A percentile compares a stretch with the other conserved stretches of the same genome.
Conservation (phyloP, 35 echinoderm and acorn worm genomes). For the Apostichopus parvimensis region DNA sequence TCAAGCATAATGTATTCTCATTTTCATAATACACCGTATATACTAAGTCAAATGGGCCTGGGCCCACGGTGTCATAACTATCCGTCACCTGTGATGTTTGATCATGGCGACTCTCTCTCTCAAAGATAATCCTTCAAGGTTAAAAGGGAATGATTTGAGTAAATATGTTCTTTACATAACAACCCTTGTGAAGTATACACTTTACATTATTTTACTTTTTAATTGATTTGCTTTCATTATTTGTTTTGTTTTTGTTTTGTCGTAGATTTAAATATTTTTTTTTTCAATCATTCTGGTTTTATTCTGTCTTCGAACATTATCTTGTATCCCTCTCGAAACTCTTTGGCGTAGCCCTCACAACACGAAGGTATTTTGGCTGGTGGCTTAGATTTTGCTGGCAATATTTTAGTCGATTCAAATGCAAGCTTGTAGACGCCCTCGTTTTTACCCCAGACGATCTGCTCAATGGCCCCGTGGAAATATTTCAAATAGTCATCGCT, state of each 20-base stretch:
- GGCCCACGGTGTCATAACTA: too few species aligned
- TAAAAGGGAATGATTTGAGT: too few species aligned
- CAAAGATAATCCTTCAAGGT: too few species aligned
- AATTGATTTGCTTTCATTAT: too few species aligned
- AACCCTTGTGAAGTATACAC: too few species aligned
- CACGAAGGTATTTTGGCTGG: background rate
- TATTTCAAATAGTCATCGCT: constrained; percentile 18
- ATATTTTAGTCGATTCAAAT: background rate
- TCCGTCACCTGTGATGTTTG: too few species aligned
- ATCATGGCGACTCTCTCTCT: too few species aligned
- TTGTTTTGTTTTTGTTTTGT: background rate
- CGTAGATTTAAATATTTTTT: background rate
- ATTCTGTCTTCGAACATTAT: constrained; percentile 15
- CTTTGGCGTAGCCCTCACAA: constrained; percentile 17
- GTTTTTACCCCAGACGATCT: constrained; percentile 8
- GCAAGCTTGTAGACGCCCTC: background rate
- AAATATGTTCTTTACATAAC: too few species aligned
- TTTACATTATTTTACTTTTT: too few species aligned
- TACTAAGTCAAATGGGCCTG: too few species aligned
- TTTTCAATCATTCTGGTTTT: background rate
- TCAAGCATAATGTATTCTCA: too few species aligned
- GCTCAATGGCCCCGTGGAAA: background rate
- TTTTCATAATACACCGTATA: too few species aligned
- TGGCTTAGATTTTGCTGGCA: background rate
- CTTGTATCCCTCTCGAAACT: constrained; percentile 29